phyloP scores from a whole-genome alignment of 1,140 invertebrate genomes.

The Penaeus indicus region DNA sequence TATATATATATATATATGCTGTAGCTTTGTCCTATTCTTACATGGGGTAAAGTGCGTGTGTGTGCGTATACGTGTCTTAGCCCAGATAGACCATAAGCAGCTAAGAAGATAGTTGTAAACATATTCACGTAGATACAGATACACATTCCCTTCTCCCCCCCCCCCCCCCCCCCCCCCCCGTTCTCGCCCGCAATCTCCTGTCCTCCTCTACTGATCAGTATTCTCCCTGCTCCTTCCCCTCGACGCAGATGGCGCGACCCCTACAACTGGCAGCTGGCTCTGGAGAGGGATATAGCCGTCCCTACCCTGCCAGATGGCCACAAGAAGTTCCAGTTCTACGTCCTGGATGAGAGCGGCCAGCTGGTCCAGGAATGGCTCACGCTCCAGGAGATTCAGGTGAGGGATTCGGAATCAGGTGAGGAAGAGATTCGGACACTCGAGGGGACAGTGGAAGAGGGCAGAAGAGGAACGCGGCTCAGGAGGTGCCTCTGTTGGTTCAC shows the following conservation, averaged over 20 bases:
- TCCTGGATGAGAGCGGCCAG: background rate
- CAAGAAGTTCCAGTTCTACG: slow-evolving; percentile 11
- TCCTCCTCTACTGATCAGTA: background rate
- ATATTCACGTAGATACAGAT: background rate
- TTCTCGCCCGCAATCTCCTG: background rate
- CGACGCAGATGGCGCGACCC: background rate
- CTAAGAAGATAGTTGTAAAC: no score
- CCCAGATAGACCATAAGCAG: background rate
- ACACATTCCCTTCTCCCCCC: background rate
- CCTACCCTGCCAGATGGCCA: background rate
- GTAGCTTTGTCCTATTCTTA: background rate
- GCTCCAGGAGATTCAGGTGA: background rate
- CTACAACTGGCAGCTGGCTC: background rate
- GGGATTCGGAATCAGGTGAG: background rate
- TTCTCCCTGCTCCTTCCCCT: background rate
- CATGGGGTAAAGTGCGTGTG: background rate
- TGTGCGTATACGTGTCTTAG: background rate
- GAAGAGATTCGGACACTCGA: no score
- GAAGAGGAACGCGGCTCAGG: no score
- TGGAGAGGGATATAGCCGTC: background rate
- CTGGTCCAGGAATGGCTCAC: background rate
- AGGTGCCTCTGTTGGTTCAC: no score
- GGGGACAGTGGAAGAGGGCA: no score
- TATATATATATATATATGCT: slow-evolving; percentile 17
- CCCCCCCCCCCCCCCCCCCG: no score